Conservation (phyloP, 2,113 vertebrate species). For the Alethe diademata region DNA sequence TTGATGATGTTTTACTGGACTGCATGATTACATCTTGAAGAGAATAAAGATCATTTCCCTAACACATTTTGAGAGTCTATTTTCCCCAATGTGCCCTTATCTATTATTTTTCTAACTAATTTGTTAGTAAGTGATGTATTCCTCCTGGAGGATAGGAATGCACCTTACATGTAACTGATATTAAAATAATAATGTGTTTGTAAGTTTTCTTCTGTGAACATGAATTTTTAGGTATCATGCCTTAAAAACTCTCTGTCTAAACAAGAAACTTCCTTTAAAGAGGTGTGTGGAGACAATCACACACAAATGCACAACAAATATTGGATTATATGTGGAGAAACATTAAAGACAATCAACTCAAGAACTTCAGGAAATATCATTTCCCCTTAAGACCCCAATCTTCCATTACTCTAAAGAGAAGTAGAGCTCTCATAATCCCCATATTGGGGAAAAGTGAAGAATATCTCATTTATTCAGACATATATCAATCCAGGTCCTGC, state of each 20-base stretch:
- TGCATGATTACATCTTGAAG: neutral
- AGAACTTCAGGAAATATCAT: neutral
- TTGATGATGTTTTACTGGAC: neutral
- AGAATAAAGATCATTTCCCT: neutral
- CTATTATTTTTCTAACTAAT: neutral
- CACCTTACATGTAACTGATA: neutral
- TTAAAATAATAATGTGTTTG: neutral
- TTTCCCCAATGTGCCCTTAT: neutral
- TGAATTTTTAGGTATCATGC: neutral
- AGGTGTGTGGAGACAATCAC: neutral
- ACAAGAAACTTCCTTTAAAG: neutral
- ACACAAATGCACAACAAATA: neutral
- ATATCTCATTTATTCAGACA: neutral
- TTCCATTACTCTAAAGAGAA: neutral
- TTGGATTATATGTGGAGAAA: neutral
- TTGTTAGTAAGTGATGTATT: neutral
- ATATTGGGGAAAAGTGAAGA: neutral
- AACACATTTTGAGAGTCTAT: neutral
- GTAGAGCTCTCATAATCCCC: neutral
- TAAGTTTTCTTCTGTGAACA: neutral
- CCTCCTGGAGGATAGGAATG: neutral
- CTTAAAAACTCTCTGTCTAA: neutral
- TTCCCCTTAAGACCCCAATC: neutral
- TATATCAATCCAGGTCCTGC: neutral
- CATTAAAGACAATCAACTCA: neutral